A percentile compares a stretch with the other conserved stretches of the same genome.
Conservation (phyloP, 2,888 invertebrate species). For the Euspilapteryx auroguttella region DNA sequence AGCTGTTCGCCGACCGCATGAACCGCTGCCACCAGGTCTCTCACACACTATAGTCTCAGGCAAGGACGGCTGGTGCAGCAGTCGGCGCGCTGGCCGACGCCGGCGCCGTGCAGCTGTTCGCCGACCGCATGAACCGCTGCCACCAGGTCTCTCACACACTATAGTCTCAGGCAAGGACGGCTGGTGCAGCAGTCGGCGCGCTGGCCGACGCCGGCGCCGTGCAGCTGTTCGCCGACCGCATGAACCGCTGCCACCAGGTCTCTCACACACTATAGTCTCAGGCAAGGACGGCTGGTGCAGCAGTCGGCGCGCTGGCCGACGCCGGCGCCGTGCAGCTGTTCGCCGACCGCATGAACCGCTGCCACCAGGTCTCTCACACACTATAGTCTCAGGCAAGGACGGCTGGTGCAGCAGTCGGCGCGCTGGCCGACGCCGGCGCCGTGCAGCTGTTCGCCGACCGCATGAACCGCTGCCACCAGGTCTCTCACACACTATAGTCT, state of each 20-base stretch:
- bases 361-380: constrained; percentile 59
- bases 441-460: no score
- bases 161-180: constrained; percentile 29
- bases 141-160: constrained; percentile 56
- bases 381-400: no score
- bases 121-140: constrained; percentile 75
- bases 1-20: constrained; percentile 76
- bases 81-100: constrained; percentile 77
- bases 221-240: constrained; percentile 74
- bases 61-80: constrained; percentile 45
- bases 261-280: no score
- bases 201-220: constrained; percentile 79
- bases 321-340: constrained; percentile 76
- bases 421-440: no score
- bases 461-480: no score
- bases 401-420: no score
- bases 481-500: no score
- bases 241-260: constrained; percentile 71
- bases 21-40: constrained; percentile 68
- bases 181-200: constrained; percentile 66
- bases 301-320: constrained; percentile 78
- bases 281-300: constrained; percentile 30
- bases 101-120: constrained; percentile 75
- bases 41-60: no score
- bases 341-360: constrained; percentile 75